These are phyloP conservation scores for Arremon brunneinucha DNA, from an alignment of 2,797 vertebrate species.

Conservation along the genomic window DNA sequence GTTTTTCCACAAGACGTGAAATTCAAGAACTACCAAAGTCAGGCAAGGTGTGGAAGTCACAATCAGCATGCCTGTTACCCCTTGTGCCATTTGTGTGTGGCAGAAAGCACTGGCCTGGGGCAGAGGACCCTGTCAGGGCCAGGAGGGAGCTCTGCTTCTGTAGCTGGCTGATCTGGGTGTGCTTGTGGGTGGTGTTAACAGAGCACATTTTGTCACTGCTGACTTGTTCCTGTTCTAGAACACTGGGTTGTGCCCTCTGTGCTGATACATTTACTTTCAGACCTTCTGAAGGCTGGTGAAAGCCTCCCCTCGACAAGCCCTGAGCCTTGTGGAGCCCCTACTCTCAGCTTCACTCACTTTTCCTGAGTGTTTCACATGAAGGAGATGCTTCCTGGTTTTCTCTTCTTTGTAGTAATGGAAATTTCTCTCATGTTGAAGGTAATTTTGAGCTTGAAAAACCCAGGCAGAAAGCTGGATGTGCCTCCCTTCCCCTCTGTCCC, in stretches of 20 bases:
- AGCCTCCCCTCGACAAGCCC: background rate
- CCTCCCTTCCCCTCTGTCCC: background rate
- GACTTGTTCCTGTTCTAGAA: background rate
- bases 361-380: background rate
- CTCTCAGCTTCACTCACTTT: background rate
- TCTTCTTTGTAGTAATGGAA: background rate
- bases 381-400: background rate
- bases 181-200: background rate
- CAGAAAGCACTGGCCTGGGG: background rate
- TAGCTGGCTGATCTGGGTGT: background rate
- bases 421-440: background rate
- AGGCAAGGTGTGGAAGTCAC: rapidly evolving
- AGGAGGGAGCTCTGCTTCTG: background rate
- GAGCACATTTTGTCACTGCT: background rate
- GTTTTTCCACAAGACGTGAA: background rate
- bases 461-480: background rate
- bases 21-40: background rate
- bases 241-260: background rate
- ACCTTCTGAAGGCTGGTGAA: background rate
- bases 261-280: background rate
- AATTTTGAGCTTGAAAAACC: background rate
- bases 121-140: background rate
- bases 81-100: rapidly evolving
- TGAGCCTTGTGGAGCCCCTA: background rate
- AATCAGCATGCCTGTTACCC: rapidly evolving